Conservation (phyloP, 53 echinoderm and acorn worm genomes). For the Zoroaster sp. region DNA sequence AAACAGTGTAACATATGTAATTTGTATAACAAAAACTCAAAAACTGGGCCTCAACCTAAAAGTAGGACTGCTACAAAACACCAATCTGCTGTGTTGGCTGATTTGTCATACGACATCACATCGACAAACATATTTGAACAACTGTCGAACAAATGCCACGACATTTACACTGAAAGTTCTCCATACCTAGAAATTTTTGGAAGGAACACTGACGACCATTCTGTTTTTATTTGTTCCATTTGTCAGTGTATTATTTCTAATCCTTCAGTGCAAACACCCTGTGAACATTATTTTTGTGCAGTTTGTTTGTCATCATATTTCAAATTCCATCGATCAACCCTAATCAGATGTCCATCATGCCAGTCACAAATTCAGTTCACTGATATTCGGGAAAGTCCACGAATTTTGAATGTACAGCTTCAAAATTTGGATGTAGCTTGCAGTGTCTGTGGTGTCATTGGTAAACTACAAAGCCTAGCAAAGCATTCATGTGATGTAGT, state of each 20-base stretch:
- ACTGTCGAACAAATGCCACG: neutral
- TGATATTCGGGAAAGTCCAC: neutral
- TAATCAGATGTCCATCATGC: neutral
- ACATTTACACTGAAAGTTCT: neutral
- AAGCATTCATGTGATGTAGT: neutral
- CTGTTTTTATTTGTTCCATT: neutral
- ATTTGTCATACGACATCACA: neutral
- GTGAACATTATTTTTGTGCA: neutral
- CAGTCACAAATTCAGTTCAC: neutral
- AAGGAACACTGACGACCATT: neutral
- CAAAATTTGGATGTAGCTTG: neutral
- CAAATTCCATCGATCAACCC: neutral
- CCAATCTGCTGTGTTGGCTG: neutral
- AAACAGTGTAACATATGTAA: neutral
- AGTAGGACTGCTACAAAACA: neutral
- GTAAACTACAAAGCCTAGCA: too few species aligned
- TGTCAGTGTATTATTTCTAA: neutral
- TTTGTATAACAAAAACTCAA: neutral
- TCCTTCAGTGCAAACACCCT: neutral
- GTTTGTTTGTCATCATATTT: neutral
- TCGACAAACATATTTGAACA: neutral
- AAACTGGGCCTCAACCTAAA: constrained; percentile 20
- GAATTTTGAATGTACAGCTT: neutral
- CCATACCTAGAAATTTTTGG: neutral
- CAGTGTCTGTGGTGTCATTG: neutral